A percentile compares a stretch with the other conserved stretches of the same genome.
These are phyloP conservation scores for Tinamus major DNA, from an alignment of 2,797 vertebrate genomes.

Conservation along the genomic window DNA sequence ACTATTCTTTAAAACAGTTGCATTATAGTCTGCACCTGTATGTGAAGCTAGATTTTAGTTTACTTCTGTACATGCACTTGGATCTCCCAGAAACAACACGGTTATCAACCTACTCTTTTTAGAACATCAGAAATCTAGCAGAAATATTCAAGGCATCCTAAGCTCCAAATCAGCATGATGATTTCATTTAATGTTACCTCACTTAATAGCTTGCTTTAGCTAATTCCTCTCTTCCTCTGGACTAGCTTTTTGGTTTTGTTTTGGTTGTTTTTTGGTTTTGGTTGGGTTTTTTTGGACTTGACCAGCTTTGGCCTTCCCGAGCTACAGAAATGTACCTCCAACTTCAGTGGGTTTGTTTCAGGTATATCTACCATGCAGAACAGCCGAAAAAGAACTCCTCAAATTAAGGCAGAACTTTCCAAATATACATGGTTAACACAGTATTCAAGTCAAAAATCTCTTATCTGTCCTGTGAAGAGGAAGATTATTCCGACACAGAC, in stretches of 20 bases:
- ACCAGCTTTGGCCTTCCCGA: slow-evolving; percentile 10
- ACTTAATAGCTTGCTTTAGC: slow-evolving; percentile 74
- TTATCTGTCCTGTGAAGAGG: background rate
- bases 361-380: background rate
- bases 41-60: background rate
- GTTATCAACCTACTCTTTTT: slow-evolving; percentile 3
- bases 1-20: background rate
- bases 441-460: background rate
- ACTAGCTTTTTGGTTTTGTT: background rate
- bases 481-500: background rate
- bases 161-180: background rate
- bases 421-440: background rate
- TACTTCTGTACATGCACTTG: background rate
- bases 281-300: background rate
- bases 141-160: slow-evolving; percentile 24
- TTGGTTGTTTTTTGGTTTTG: slow-evolving; percentile 28
- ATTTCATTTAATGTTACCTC: slow-evolving; percentile 51
- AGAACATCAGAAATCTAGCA: background rate
- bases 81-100: slow-evolving; percentile 27
- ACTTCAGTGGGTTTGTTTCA: slow-evolving; percentile 33
- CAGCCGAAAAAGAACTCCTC: background rate
- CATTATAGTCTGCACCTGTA: background rate
- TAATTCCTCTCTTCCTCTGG: slow-evolving; percentile 12
- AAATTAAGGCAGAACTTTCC: slow-evolving; percentile 8
- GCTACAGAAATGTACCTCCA: slow-evolving; percentile 43